Evolutionary conservation across 2,888 invertebrate species (phyloP).

Genomic region (Agrilus biguttatus): DNA sequence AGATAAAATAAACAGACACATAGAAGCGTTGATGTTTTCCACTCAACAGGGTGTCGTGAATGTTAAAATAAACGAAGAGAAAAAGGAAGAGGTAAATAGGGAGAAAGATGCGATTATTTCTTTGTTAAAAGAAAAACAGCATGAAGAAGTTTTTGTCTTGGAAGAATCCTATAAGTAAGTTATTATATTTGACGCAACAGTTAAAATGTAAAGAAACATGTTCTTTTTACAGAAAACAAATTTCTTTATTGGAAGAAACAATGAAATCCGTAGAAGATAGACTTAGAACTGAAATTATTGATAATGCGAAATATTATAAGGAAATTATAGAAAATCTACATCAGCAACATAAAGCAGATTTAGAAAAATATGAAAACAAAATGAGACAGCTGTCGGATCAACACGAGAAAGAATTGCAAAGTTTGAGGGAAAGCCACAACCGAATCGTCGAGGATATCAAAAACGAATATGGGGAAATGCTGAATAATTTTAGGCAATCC

Average conservation of each 20-base stretch:
- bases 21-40: conserved; percentile 32
- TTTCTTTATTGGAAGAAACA: conserved; percentile 41
- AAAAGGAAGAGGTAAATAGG: conserved; percentile 18
- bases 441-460: conserved; percentile 37
- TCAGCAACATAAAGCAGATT: conserved; percentile 19
- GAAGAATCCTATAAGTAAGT: conserved; percentile 47
- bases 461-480: conserved; percentile 35
- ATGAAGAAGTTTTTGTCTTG: conserved; percentile 45
- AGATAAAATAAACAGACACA: conserved; percentile 44
- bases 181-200: neutral
- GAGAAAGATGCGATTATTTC: conserved; percentile 30
- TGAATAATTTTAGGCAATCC: conserved; percentile 44
- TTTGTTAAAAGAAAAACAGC: conserved; percentile 41
- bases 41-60: conserved; percentile 15
- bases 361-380: conserved; percentile 21
- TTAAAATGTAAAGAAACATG: too few relatives aligned
- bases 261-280: conserved; percentile 41
- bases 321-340: conserved; percentile 31
- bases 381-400: conserved; percentile 19
- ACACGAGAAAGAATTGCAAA: conserved; percentile 25
- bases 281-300: conserved; percentile 43
- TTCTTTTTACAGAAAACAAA: conserved; percentile 36
- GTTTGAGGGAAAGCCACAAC: conserved; percentile 39
- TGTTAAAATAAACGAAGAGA: conserved; percentile 11
- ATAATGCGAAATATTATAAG: conserved; percentile 34